Conservation (phyloP, 2,888 invertebrate species). For the Pomacea canaliculata region DNA sequence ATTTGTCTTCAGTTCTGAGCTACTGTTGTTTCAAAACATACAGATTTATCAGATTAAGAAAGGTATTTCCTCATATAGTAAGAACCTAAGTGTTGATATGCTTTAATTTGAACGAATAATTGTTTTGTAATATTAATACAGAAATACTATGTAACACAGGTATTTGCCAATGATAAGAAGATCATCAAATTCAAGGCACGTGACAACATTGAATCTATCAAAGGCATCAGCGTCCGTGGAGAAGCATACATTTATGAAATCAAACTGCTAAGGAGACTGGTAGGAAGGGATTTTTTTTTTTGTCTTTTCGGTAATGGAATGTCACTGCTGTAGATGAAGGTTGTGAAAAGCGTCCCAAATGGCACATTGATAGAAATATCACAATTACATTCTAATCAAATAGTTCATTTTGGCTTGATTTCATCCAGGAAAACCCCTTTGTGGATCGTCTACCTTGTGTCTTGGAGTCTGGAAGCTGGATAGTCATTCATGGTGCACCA, state of each 20-base stretch:
- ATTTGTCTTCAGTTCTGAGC: too few relatives aligned
- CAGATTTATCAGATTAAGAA: too few relatives aligned
- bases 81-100: too few relatives aligned
- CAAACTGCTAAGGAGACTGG: slow-evolving; percentile 45
- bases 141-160: slow-evolving; percentile 29
- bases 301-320: too few relatives aligned
- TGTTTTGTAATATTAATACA: too few relatives aligned
- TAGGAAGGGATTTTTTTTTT: slow-evolving; percentile 27
- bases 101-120: too few relatives aligned
- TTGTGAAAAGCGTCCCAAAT: background rate
- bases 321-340: background rate
- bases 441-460: slow-evolving; percentile 44
- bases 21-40: too few relatives aligned
- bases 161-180: slow-evolving; percentile 48
- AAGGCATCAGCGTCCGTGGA: slow-evolving; percentile 43
- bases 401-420: too few relatives aligned
- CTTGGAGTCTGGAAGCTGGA: slow-evolving; percentile 43
- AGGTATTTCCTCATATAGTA: too few relatives aligned
- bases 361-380: background rate
- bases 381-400: too few relatives aligned
- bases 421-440: slow-evolving; percentile 34
- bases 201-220: slow-evolving; percentile 41
- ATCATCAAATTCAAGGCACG: slow-evolving; percentile 43
- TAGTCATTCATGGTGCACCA: slow-evolving; percentile 43
- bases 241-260: slow-evolving; percentile 50